phyloP scores from a whole-genome alignment of 2,113 vertebrate genomes.

The Grallaria varia region DNA sequence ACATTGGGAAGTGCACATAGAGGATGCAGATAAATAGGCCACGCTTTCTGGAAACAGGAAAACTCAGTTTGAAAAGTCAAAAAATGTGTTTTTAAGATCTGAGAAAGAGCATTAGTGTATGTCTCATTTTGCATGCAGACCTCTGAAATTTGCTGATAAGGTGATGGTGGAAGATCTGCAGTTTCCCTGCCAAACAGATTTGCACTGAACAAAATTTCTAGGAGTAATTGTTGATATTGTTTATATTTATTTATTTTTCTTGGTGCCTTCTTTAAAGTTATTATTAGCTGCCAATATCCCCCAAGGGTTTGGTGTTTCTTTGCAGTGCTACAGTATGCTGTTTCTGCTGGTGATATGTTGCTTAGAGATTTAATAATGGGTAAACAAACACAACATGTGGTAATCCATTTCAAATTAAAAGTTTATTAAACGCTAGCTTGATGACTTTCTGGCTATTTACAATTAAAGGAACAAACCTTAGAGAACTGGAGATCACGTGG shows the following conservation, averaged over 20 bases:
- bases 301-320: conserved; percentile 76
- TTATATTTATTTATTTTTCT: conserved; percentile 75
- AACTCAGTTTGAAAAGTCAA: not conserved
- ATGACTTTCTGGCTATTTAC: conserved; percentile 83
- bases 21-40: not conserved
- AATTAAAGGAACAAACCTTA: conserved; percentile 77
- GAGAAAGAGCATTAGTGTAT: not conserved
- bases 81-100: not conserved
- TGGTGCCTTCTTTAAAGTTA: conserved; percentile 65
- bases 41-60: not conserved
- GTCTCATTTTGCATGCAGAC: not conserved
- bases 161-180: not conserved
- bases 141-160: not conserved
- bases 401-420: conserved; percentile 88
- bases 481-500: conserved; percentile 69
- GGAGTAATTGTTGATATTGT: conserved; percentile 41
- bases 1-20: rapidly evolving
- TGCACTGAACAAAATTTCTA: conserved; percentile 12
- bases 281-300: conserved; percentile 77
- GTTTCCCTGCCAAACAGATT: not conserved
- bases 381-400: conserved; percentile 86
- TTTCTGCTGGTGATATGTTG: conserved; percentile 78
- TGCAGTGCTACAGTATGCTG: conserved; percentile 69
- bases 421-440: conserved; percentile 84
- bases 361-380: conserved; percentile 84